Evolutionary conservation across 2,113 vertebrate genomes (phyloP).

Genomic region (Dicerorhinus sumatrensis): DNA sequence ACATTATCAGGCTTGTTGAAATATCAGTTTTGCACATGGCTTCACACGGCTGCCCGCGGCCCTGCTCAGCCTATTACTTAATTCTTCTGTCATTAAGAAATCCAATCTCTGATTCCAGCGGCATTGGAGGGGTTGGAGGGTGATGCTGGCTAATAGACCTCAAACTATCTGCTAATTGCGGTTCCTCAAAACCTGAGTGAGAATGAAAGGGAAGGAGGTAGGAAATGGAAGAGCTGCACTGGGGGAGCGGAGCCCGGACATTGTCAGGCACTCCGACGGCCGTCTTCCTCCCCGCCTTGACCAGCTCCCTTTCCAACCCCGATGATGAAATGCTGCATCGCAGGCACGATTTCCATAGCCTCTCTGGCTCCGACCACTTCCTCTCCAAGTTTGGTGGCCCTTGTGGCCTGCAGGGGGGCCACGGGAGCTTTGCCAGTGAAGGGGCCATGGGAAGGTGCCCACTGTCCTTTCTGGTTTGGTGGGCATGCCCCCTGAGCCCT

Average conservation of each 20-base stretch:
- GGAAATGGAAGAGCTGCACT: neutral
- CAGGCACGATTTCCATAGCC: accelerated
- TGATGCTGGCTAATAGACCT: slow-evolving; percentile 87
- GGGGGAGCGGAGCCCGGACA: accelerated
- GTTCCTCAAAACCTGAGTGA: slow-evolving; percentile 18
- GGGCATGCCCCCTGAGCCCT: accelerated
- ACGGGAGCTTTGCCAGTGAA: accelerated
- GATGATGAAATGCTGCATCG: accelerated
- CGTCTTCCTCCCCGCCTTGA: accelerated
- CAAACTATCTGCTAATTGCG: slow-evolving; percentile 79
- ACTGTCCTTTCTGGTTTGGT: neutral
- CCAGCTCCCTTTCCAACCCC: accelerated
- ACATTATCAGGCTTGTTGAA: slow-evolving; percentile 90
- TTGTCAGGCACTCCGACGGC: accelerated
- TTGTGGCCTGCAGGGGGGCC: neutral
- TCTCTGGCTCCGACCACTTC: accelerated
- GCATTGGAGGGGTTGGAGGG: slow-evolving; percentile 65
- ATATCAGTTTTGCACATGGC: slow-evolving; percentile 95
- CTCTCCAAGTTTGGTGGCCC: accelerated
- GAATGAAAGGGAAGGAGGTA: neutral
- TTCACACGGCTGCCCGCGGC: slow-evolving; percentile 91
- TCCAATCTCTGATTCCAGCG: slow-evolving; percentile 91
- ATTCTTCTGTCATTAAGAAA: slow-evolving; percentile 93
- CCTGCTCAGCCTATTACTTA: slow-evolving; percentile 88
- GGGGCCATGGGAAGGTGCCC: neutral